Evolutionary conservation across 2,797 vertebrate species (phyloP).

Genomic region (Lemur catta): DNA sequence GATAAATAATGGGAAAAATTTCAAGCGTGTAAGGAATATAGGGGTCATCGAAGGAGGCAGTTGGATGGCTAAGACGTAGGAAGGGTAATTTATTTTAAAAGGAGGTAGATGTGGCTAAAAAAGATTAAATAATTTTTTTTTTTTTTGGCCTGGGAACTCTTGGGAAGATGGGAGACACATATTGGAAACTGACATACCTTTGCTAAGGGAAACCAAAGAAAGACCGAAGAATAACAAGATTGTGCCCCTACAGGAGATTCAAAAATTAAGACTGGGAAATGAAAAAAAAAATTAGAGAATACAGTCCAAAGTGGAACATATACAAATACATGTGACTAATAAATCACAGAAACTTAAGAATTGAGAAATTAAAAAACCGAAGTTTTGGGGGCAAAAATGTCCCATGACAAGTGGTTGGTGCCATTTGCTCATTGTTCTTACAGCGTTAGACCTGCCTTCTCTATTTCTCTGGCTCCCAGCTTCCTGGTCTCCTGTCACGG

Average conservation of each 20-base stretch:
- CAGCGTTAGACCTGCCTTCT: accelerated
- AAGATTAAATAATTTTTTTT: slow-evolving; percentile 57
- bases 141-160: slow-evolving; percentile 36
- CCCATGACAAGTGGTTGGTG: too few species aligned
- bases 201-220: slow-evolving; percentile 71
- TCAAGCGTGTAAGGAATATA: slow-evolving; percentile 62
- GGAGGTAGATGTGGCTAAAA: slow-evolving; percentile 69
- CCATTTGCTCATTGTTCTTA: neutral
- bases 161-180: slow-evolving; percentile 69
- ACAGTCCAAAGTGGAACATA: neutral
- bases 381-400: neutral
- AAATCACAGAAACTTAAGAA: too few species aligned
- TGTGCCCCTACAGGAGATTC: slow-evolving; percentile 59
- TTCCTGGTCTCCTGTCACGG: neutral
- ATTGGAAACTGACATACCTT: slow-evolving; percentile 67
- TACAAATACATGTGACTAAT: neutral
- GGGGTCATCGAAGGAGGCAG: slow-evolving; percentile 68
- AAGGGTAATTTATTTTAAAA: slow-evolving; percentile 73
- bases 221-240: slow-evolving; percentile 59
- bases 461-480: neutral
- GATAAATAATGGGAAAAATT: slow-evolving; percentile 74
- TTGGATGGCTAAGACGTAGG: slow-evolving; percentile 62
- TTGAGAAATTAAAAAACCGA: neutral
- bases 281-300: slow-evolving; percentile 42
- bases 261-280: slow-evolving; percentile 72